A percentile compares a stretch with the other conserved stretches of the same genome.
Conservation (phyloP, 2,797 vertebrate genomes). For the Lepilemur ruficaudatus region DNA sequence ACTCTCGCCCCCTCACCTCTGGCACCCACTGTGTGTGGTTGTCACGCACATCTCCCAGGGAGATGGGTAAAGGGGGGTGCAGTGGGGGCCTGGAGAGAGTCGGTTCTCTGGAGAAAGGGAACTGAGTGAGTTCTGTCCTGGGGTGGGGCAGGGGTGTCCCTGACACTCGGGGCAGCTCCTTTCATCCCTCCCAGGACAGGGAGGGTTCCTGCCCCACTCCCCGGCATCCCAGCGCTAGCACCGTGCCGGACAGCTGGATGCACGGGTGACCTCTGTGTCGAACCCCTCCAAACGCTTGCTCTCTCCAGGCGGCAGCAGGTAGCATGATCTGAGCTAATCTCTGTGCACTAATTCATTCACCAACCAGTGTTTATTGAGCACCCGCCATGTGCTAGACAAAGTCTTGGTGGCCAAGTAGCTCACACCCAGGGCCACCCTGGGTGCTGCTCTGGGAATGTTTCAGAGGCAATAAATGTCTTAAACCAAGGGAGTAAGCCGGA, state of each 20-base stretch:
- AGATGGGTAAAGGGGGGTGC: neutral
- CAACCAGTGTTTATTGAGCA: neutral
- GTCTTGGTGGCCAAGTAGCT: neutral
- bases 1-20: neutral
- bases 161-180: neutral
- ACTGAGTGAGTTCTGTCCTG: rapidly evolving
- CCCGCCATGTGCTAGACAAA: neutral
- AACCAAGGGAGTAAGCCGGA: neutral
- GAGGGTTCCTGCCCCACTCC: too few species aligned
- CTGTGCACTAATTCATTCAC: rapidly evolving
- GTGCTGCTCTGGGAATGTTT: neutral
- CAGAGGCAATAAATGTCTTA: neutral
- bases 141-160: neutral
- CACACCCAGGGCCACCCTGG: neutral
- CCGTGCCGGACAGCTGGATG: neutral
- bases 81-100: neutral
- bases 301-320: neutral
- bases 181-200: neutral
- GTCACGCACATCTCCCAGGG: neutral
- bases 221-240: too few species aligned
- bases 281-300: neutral
- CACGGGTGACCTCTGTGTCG: rapidly evolving
- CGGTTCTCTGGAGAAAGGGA: neutral
- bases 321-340: neutral
- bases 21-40: neutral